Conservation (phyloP, 1,140 invertebrate genomes). For the Pachypsylla venusta region DNA sequence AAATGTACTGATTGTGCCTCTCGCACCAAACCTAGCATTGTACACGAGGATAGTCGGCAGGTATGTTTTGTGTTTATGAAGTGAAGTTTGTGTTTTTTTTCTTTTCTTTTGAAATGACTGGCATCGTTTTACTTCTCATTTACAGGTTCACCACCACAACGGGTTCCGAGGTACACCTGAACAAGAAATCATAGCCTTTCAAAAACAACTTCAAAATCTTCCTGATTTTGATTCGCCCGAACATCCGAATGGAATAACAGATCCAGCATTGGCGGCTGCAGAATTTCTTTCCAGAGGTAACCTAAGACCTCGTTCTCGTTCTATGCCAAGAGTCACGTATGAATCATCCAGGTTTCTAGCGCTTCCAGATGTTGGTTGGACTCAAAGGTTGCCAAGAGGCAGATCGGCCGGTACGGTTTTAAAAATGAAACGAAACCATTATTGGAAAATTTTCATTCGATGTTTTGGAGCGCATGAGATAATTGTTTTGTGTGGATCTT, state of each 20-base stretch:
- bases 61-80: no score
- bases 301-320: conserved; percentile 33
- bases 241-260: conserved; percentile 19
- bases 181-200: conserved; percentile 37
- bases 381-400: conserved; percentile 25
- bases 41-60: no score
- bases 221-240: conserved; percentile 33
- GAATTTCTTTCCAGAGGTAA: conserved; percentile 24
- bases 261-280: conserved; percentile 21
- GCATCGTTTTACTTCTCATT: no score
- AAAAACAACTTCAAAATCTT: conserved; percentile 38
- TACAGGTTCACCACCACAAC: conserved; percentile 8
- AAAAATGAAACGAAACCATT: no score
- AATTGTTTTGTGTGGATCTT: no score
- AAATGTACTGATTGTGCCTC: no score
- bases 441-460: no score
- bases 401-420: conserved; percentile 27
- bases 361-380: conserved; percentile 27
- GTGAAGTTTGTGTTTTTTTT: no score
- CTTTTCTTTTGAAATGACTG: no score
- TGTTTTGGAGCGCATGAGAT: no score
- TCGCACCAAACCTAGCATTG: no score
- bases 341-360: conserved; percentile 32
- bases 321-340: conserved; percentile 36
- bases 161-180: conserved; percentile 30